Evolutionary conservation across 1,140 invertebrate genomes (phyloP).

Genomic region (Drosophila nebulosa): DNA sequence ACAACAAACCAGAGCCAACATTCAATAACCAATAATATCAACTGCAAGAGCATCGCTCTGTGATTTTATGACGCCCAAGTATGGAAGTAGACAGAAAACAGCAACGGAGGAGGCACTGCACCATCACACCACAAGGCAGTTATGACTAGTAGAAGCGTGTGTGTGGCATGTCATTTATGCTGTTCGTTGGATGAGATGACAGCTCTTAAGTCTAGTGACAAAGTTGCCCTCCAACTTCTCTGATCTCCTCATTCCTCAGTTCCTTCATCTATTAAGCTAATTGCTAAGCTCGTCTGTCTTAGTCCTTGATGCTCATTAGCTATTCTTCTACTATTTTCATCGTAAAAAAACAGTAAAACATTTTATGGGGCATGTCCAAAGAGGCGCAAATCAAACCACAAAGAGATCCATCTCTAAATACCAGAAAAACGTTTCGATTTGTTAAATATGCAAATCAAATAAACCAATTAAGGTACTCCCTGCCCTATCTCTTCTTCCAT

Average conservation of each 20-base stretch:
- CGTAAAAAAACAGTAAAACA: slow-evolving; percentile 6
- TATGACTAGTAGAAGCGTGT: slow-evolving; percentile 36
- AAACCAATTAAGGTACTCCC: slow-evolving; percentile 30
- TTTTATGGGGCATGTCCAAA: slow-evolving; percentile 49
- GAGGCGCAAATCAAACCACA: slow-evolving; percentile 9
- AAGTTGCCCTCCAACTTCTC: slow-evolving; percentile 34
- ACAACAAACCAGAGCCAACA: slow-evolving; percentile 30
- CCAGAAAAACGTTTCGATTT: slow-evolving; percentile 69
- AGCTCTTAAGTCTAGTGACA: slow-evolving; percentile 57
- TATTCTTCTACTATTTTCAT: too few species aligned
- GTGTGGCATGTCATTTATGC: slow-evolving; percentile 70
- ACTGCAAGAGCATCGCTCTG: slow-evolving; percentile 60
- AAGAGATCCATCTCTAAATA: slow-evolving; percentile 41
- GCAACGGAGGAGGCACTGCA: not conserved
- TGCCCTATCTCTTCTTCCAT: not conserved
- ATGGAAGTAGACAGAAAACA: slow-evolving; percentile 35
- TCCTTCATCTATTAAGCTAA: not conserved
- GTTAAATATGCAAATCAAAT: slow-evolving; percentile 59
- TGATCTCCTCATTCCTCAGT: slow-evolving; percentile 20
- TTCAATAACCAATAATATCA: slow-evolving; percentile 51
- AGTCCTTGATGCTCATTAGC: too few species aligned
- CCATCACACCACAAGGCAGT: not conserved
- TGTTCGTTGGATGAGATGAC: slow-evolving; percentile 54
- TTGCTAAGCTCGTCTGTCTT: too few species aligned
- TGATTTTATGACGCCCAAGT: slow-evolving; percentile 50